Base-by-base conservation (phyloP, 2,797 vertebrate genomes). In the Sebastes kiyomatsui region DNA sequence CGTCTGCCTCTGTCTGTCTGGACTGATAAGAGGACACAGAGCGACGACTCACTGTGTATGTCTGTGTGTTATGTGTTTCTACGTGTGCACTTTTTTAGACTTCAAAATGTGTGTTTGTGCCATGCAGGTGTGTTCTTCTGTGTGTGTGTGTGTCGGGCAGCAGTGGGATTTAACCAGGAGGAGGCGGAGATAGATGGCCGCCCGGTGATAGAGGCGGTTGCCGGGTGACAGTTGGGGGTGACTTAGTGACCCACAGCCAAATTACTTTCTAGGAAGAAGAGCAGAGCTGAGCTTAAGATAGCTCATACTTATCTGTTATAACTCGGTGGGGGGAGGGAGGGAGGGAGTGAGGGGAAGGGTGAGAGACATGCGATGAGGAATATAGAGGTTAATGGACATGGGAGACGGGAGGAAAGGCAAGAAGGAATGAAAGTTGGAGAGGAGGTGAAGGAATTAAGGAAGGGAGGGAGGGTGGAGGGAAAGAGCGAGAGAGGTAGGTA, bases 241-340 rank as follows among this genome's bases (percentile, higher is more conserved):
- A 90, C 88, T 88, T 81, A 75, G 83, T 42, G 70, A 91, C 84
- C 90, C 9, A 28, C 55, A 14, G 32, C 71, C 74, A 90, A 92
- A 93, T 92, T 76, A 85, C 85, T 91, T 89, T 87, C 77, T 42
- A 72, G 81, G 70, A 86, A 78, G 67, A 79, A 28, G 81, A 75
- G 66, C 55, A 35, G 75, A 67, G 54, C 16, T 20, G 59, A 79
- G 90, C 83, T 86, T 70, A 81, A 82, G 85, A 92, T 85, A 82
- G 79, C 62, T 68, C 66, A 30, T 28, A 72, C 81, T 85, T 73
- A 84, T 88, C 80, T 84, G 71, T 27, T 69, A 32, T 62, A 82
- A 77, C 56, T 83, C 76, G 65, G 60, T 56, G 20, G 60, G 61
- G 54, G 1, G 54, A 8, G 23, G 3, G 23, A 5, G 20, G 23